Percentiles rank a stretch among this genome's conserved stretches.
Conservation (phyloP, 2,797 vertebrate species). For the Gobionotothen gibberifrons region DNA sequence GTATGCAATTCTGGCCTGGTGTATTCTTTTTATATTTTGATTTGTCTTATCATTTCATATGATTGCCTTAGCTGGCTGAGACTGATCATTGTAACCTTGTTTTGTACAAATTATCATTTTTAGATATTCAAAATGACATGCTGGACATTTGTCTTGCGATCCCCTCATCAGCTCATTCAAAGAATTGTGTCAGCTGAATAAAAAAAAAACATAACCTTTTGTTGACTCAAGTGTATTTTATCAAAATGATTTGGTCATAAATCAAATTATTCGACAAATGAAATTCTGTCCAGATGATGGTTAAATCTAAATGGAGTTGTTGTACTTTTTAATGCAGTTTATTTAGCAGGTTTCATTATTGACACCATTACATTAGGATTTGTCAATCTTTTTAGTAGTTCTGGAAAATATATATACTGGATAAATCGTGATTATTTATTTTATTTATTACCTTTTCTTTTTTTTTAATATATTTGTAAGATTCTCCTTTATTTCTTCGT, state of each 20-base stretch:
- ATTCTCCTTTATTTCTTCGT: not conserved
- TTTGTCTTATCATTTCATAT: slow-evolving; percentile 55
- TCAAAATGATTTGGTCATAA: not conserved
- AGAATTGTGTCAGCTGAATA: slow-evolving; percentile 57
- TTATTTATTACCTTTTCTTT: not conserved
- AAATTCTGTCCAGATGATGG: not conserved
- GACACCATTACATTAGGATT: too few relatives aligned
- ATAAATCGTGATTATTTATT: not conserved
- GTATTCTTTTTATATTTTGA: slow-evolving; percentile 46
- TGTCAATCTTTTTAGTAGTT: not conserved
- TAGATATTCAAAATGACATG: slow-evolving; percentile 72
- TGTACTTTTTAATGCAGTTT: too few relatives aligned
- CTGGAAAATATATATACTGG: not conserved
- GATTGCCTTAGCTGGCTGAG: slow-evolving; percentile 83
- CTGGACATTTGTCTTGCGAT: slow-evolving; percentile 79
- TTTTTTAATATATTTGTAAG: not conserved
- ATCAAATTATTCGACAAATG: not conserved
- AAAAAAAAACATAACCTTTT: slow-evolving; percentile 42
- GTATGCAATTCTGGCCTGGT: slow-evolving; percentile 27
- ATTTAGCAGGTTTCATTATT: too few relatives aligned
- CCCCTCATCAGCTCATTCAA: slow-evolving; percentile 48
- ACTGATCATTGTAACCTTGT: slow-evolving; percentile 73
- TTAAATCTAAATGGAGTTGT: not conserved
- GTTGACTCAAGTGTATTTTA: slow-evolving; percentile 4
- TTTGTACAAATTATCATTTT: slow-evolving; percentile 64